phyloP scores from a whole-genome alignment of 2,797 vertebrate genomes.

The Tokudaia tokunoshimensis region DNA sequence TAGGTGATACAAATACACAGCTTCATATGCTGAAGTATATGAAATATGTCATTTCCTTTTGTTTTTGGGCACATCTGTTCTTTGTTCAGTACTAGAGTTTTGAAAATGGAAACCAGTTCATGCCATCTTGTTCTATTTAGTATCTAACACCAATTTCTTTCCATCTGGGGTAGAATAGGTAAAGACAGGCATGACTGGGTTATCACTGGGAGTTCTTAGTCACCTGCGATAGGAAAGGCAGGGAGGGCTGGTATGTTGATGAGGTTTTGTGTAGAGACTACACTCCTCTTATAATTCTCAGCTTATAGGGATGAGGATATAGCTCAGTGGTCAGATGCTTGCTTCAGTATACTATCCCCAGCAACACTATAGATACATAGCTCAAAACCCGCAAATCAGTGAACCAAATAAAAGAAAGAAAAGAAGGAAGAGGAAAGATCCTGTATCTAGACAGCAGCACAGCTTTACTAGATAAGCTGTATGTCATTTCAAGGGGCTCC shows the following conservation, averaged over 20 bases:
- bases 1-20: constrained; percentile 21
- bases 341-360: not conserved
- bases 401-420: not conserved
- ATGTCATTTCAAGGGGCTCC: not conserved
- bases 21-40: not conserved
- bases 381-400: not conserved
- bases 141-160: constrained; percentile 38
- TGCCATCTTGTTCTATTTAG: not conserved
- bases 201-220: not conserved
- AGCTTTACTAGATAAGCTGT: not conserved
- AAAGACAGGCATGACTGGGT: not conserved
- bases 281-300: not conserved
- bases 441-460: not conserved
- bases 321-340: not conserved
- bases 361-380: not conserved
- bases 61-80: not conserved
- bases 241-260: not conserved
- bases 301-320: not conserved
- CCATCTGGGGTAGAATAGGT: not conserved
- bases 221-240: not conserved
- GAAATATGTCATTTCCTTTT: not conserved
- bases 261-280: not conserved
- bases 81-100: not conserved
- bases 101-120: not conserved
- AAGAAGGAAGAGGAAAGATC: not conserved